phyloP scores from a whole-genome alignment of 2,888 invertebrate species.

The Heliothis peltigera region DNA sequence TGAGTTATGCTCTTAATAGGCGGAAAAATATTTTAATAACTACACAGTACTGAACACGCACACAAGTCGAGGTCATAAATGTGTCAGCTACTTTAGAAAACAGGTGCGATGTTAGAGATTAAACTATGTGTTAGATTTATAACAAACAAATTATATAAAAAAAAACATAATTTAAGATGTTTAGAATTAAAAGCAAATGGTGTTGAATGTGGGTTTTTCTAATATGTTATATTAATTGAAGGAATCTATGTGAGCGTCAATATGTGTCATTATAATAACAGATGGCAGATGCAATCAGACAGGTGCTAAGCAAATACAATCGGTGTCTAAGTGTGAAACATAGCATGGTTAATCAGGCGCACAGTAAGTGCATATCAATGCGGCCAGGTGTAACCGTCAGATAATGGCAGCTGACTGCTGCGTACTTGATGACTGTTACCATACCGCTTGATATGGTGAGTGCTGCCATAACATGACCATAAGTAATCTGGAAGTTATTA shows the following conservation, averaged over 20 bases:
- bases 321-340: slow-evolving; percentile 71
- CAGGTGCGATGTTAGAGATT: slow-evolving; percentile 29
- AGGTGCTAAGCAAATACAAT: slow-evolving; percentile 71
- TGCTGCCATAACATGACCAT: slow-evolving; percentile 35
- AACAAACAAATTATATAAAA: slow-evolving; percentile 4
- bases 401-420: slow-evolving; percentile 70
- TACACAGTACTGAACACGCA: slow-evolving; percentile 51
- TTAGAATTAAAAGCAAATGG: slow-evolving; percentile 25
- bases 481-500: slow-evolving; percentile 24
- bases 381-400: slow-evolving; percentile 79
- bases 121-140: slow-evolving; percentile 6
- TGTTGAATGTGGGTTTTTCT: background rate
- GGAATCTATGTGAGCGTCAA: slow-evolving; percentile 24
- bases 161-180: background rate
- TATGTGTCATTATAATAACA: slow-evolving; percentile 56
- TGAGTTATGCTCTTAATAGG: slow-evolving; percentile 51
- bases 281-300: slow-evolving; percentile 59
- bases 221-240: slow-evolving; percentile 12
- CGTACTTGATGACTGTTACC: slow-evolving; percentile 67
- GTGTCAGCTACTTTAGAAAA: slow-evolving; percentile 59
- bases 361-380: slow-evolving; percentile 77
- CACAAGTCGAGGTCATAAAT: slow-evolving; percentile 52
- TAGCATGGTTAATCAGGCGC: slow-evolving; percentile 78
- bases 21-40: slow-evolving; percentile 59
- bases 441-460: slow-evolving; percentile 62